These are phyloP conservation scores for Trilocha varians DNA, from an alignment of 2,888 invertebrate genomes.

Conservation along the genomic window DNA sequence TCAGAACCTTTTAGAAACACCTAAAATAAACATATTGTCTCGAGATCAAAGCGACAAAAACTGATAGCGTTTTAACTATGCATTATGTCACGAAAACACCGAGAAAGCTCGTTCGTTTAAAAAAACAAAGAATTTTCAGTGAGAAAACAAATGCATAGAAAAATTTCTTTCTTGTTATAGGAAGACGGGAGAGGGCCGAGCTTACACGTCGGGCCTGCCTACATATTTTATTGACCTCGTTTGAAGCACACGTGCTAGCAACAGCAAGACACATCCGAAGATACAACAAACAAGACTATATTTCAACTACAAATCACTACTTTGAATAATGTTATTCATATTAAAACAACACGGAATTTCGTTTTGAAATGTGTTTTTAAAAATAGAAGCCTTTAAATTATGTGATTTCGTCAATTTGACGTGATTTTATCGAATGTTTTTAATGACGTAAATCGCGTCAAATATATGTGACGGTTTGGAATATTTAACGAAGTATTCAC, in stretches of 20 bases:
- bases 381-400: too few species aligned
- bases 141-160: constrained; percentile 65
- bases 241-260: constrained; percentile 21
- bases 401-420: too few species aligned
- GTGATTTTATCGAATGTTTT: too few species aligned
- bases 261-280: constrained; percentile 28
- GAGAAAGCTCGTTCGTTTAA: constrained; percentile 23
- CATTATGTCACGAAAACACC: neutral
- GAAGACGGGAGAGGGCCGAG: constrained; percentile 46
- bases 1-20: neutral
- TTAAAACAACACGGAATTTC: too few species aligned
- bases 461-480: too few species aligned
- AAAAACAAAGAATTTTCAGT: constrained; percentile 48
- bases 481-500: too few species aligned
- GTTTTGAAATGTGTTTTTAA: too few species aligned
- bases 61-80: constrained; percentile 1
- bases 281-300: too few species aligned
- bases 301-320: too few species aligned
- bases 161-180: constrained; percentile 70
- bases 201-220: constrained; percentile 54
- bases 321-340: too few species aligned
- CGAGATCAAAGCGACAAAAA: constrained; percentile 10
- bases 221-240: constrained; percentile 68
- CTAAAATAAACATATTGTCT: neutral
- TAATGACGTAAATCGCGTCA: too few species aligned